Conservation (phyloP, 1,140 invertebrate species). For the Saccostrea cuccullata region DNA sequence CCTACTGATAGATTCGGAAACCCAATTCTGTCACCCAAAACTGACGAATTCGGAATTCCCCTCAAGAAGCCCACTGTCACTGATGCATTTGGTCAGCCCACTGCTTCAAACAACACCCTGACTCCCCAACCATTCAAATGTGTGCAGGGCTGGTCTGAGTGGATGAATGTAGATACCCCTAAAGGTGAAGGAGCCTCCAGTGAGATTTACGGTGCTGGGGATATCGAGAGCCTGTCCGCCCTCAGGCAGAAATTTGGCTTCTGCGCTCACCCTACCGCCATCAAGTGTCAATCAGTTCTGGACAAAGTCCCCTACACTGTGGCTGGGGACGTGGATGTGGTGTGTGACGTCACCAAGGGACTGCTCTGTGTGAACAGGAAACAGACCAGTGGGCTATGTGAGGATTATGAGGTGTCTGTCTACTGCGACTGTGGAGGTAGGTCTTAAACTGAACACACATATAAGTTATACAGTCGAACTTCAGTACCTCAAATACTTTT, state of each 20-base stretch:
- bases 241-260: slow-evolving; percentile 63
- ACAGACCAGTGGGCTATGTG: slow-evolving; percentile 66
- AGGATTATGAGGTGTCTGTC: slow-evolving; percentile 79
- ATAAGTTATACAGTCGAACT: no score
- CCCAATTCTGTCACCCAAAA: neutral
- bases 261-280: slow-evolving; percentile 51
- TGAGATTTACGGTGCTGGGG: slow-evolving; percentile 46
- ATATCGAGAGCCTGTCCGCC: slow-evolving; percentile 66
- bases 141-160: slow-evolving; percentile 65
- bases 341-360: slow-evolving; percentile 61
- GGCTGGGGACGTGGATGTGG: slow-evolving; percentile 59
- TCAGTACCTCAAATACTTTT: no score
- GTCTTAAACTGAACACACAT: no score
- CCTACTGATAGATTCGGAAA: slow-evolving; percentile 39
- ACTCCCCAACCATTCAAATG: slow-evolving; percentile 45
- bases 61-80: neutral
- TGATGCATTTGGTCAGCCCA: slow-evolving; percentile 15
- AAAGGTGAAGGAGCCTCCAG: slow-evolving; percentile 37
- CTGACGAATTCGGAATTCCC: slow-evolving; percentile 24
- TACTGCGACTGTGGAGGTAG: slow-evolving; percentile 76
- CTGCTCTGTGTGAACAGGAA: slow-evolving; percentile 64
- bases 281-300: neutral
- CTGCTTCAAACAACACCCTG: neutral
- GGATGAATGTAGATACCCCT: slow-evolving; percentile 62
- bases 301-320: neutral